Conservation (phyloP, 2,797 vertebrate species). For the Acanthornis magna region DNA sequence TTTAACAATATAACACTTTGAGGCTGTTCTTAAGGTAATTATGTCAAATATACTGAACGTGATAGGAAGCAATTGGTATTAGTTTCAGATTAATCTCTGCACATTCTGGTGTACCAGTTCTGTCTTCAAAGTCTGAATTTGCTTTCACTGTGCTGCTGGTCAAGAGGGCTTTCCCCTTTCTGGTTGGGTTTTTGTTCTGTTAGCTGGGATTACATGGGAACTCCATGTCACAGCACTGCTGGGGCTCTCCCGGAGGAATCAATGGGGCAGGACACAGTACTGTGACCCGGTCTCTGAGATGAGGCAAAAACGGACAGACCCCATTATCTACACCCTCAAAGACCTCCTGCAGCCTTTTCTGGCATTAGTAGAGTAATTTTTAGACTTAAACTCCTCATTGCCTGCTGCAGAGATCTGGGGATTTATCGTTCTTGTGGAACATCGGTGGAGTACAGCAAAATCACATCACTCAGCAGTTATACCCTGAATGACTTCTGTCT, state of each 20-base stretch:
- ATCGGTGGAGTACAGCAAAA: background rate
- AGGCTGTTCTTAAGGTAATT: constrained; percentile 67
- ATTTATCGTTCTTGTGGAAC: background rate
- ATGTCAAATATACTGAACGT: constrained; percentile 61
- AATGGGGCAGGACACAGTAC: background rate
- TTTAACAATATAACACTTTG: constrained; percentile 61
- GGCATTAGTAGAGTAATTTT: background rate
- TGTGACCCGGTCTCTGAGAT: background rate
- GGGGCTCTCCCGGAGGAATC: background rate
- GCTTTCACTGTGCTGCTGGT: background rate
- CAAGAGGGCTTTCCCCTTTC: background rate
- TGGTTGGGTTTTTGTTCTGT: background rate
- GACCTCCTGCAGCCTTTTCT: background rate
- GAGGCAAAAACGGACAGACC: background rate
- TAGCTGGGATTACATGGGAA: background rate
- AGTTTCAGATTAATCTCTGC: constrained; percentile 68
- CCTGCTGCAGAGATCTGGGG: background rate
- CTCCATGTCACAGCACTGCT: background rate
- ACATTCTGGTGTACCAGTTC: constrained; percentile 47
- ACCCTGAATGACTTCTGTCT: background rate
- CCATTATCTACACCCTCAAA: background rate
- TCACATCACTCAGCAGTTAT: background rate
- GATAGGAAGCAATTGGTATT: constrained; percentile 57
- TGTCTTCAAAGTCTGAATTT: background rate
- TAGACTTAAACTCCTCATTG: background rate